phyloP scores from a whole-genome alignment of 2,888 invertebrate genomes.

The Nomada fabriciana region DNA sequence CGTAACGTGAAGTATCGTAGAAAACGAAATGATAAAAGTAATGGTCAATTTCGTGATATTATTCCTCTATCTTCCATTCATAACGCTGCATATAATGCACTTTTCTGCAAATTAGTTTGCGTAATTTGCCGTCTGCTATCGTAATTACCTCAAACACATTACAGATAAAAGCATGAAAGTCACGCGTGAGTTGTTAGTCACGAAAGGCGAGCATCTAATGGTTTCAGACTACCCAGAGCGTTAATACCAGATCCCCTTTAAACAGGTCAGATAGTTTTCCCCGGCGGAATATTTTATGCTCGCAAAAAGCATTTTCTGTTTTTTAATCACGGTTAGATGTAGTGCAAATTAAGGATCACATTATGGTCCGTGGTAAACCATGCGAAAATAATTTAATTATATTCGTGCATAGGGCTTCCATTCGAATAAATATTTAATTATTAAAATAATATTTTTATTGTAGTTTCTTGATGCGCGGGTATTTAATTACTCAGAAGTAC shows the following conservation, averaged over 20 bases:
- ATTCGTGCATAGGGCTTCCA: too few relatives aligned
- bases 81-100: not conserved
- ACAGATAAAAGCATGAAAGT: slow-evolving; percentile 48
- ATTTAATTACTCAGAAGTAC: not conserved
- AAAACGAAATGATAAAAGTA: not conserved
- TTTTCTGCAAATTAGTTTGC: slow-evolving; percentile 38
- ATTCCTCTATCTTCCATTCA: not conserved
- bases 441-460: too few relatives aligned
- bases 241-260: slow-evolving; percentile 41
- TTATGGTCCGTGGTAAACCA: too few relatives aligned
- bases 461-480: too few relatives aligned
- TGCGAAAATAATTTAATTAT: too few relatives aligned
- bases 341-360: too few relatives aligned
- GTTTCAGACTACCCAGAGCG: slow-evolving; percentile 18
- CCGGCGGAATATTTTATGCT: not conserved
- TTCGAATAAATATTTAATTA: not conserved
- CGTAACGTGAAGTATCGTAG: not conserved
- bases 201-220: slow-evolving; percentile 47
- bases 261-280: slow-evolving; percentile 19
- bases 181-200: slow-evolving; percentile 35
- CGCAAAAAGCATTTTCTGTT: not conserved
- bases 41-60: not conserved
- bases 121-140: slow-evolving; percentile 23
- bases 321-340: not conserved
- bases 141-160: slow-evolving; percentile 45